Evolutionary conservation across 2,888 invertebrate genomes (phyloP), one percentile per base, ranked within the genome.

Genomic region (Acholoe squamosa): DNA sequence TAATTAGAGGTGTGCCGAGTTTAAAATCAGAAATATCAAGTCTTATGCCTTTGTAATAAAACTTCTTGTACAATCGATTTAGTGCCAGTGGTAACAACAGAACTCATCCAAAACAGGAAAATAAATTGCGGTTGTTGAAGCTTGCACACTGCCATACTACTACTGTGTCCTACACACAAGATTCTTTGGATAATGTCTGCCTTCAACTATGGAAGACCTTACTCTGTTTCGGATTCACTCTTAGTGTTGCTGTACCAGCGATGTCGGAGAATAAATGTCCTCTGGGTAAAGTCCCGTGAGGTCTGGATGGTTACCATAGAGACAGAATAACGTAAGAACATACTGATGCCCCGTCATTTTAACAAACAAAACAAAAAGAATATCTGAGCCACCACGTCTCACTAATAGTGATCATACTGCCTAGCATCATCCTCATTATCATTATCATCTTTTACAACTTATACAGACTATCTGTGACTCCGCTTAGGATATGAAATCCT

Each of bases 241-340:
- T 61, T 19, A 61, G 61, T 61, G 61, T 19, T 61, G 61, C n/a
- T 61, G 7, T 19, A 61, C n/a, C 61, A 61, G 61, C 61, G 19
- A 61, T 61, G 61, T 61, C 61, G n/a, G 5, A 61, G 61, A 19
- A 61, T n/a, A 14, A 61, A 61, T 61, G 61, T n/a, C 61, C 61
- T 61, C 61, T 3, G 61, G 61, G 61, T 61, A 12, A 19, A 16
- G 25, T 16, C 76, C 76, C 76, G 76, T 10, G 25, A 25, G 80
- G 80, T 80, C 19, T 33, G 80, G 80, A 80, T 80, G 43, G 33
- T 80, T 80, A 80, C 80, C 80, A 80, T 80, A 80, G 80, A 80
- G 80, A 80, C 80, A 71, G 76, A 76, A 22, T 80, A 80, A 80
- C 34, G 80, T 80, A 80, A 80, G 80, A 80, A 80, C 43, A 80